phyloP scores from a whole-genome alignment of 1,140 invertebrate genomes.

The Whitmania pigra region DNA sequence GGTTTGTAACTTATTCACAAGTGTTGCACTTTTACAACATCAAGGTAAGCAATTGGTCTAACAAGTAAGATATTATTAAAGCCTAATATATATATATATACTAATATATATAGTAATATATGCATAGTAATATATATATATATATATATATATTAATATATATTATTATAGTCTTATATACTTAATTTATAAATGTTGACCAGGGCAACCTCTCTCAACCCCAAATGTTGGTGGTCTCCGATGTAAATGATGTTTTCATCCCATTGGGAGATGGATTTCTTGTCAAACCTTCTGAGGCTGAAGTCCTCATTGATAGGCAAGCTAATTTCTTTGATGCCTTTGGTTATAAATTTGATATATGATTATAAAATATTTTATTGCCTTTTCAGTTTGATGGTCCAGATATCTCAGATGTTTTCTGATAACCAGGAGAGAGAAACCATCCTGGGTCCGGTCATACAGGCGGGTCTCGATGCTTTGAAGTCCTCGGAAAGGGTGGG shows the following conservation, averaged over 20 bases:
- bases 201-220: slow-evolving; percentile 66
- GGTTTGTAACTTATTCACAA: slow-evolving; percentile 89
- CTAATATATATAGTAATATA: slow-evolving; percentile 88
- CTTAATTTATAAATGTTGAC: neutral
- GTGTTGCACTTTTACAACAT: slow-evolving; percentile 95
- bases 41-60: slow-evolving; percentile 50
- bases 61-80: slow-evolving; percentile 8
- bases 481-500: slow-evolving; percentile 72
- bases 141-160: too few relatives aligned
- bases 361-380: neutral
- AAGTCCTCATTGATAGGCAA: slow-evolving; percentile 61
- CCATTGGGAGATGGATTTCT: slow-evolving; percentile 92
- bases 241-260: slow-evolving; percentile 92
- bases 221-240: slow-evolving; percentile 94
- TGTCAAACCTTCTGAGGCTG: slow-evolving; percentile 67
- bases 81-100: too few relatives aligned
- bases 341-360: too few relatives aligned
- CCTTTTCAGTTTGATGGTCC: slow-evolving; percentile 57
- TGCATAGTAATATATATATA: too few relatives aligned
- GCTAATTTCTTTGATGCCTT: neutral
- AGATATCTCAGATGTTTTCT: slow-evolving; percentile 80
- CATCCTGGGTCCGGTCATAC: slow-evolving; percentile 83
- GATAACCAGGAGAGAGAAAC: slow-evolving; percentile 89
- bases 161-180: too few relatives aligned
- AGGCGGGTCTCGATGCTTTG: slow-evolving; percentile 85